A percentile compares a stretch with the other conserved stretches of the same genome.
phyloP scores from a whole-genome alignment of 2,888 invertebrate genomes.

The Monopis laevigella region DNA sequence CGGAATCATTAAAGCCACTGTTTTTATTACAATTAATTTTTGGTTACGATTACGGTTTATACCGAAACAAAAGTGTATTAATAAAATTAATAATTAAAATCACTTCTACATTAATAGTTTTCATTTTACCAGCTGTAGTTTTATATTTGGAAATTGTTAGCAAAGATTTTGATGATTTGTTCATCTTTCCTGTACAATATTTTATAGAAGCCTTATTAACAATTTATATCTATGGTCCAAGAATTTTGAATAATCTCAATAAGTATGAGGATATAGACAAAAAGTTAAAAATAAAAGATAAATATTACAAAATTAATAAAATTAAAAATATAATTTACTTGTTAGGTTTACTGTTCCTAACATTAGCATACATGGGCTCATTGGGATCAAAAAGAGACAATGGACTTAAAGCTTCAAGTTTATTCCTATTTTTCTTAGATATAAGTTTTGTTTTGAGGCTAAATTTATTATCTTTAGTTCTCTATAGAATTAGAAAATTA shows the following conservation, averaged over 20 bases:
- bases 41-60: slow-evolving; percentile 8
- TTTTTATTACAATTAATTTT: slow-evolving; percentile 1
- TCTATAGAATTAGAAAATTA: slow-evolving; percentile 2
- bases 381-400: neutral
- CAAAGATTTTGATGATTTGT: neutral
- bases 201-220: slow-evolving; percentile 3
- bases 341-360: neutral
- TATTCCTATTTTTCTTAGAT: slow-evolving; percentile 5
- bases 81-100: neutral
- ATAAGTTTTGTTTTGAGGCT: slow-evolving; percentile 7
- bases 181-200: slow-evolving; percentile 1
- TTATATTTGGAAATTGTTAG: neutral
- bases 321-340: neutral
- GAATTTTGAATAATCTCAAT: neutral
- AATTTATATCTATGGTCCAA: slow-evolving; percentile 2
- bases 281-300: neutral
- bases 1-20: neutral
- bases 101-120: neutral
- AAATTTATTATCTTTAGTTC: slow-evolving; percentile 2
- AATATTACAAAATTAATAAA: slow-evolving; percentile 3
- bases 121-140: neutral
- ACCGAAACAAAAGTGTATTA: neutral
- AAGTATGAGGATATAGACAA: slow-evolving; percentile 4
- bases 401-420: slow-evolving; percentile 1
- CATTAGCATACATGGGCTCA: slow-evolving; percentile 4